Conservation (phyloP, 2,113 vertebrate genomes). For the Ceuthmochares aereus region DNA sequence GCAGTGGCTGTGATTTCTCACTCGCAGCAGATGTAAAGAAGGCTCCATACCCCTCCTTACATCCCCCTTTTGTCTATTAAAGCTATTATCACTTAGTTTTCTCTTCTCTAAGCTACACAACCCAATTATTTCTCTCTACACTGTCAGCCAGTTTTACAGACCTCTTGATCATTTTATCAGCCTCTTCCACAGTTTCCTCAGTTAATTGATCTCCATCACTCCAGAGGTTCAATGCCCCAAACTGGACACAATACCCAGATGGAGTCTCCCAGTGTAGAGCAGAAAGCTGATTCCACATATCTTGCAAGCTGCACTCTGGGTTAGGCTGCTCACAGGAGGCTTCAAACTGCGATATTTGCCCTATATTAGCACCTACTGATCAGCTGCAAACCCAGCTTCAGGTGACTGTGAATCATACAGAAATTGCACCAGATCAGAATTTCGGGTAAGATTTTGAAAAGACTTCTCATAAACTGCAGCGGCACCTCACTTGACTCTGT, state of each 20-base stretch:
- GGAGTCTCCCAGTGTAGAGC: neutral
- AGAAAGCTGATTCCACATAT: neutral
- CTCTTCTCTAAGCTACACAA: neutral
- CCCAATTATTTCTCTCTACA: neutral
- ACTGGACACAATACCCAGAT: neutral
- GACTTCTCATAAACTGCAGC: neutral
- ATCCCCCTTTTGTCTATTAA: neutral
- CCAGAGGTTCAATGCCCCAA: neutral
- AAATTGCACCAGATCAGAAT: neutral
- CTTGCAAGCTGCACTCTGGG: fast-evolving
- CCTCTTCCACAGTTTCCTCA: neutral
- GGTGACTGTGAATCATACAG: neutral
- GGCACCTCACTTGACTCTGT: neutral
- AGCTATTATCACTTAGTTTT: neutral
- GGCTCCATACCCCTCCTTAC: neutral
- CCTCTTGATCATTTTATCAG: neutral
- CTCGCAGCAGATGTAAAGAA: neutral
- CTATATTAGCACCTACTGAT: neutral
- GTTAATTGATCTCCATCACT: neutral
- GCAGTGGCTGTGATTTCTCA: neutral
- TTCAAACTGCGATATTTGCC: neutral
- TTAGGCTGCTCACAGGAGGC: neutral
- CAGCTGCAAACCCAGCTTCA: neutral
- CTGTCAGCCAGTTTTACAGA: neutral
- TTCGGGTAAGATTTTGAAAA: neutral